These are phyloP conservation scores for Pteropus alecto DNA, from an alignment of 2,113 vertebrate species.

Conservation along the genomic window DNA sequence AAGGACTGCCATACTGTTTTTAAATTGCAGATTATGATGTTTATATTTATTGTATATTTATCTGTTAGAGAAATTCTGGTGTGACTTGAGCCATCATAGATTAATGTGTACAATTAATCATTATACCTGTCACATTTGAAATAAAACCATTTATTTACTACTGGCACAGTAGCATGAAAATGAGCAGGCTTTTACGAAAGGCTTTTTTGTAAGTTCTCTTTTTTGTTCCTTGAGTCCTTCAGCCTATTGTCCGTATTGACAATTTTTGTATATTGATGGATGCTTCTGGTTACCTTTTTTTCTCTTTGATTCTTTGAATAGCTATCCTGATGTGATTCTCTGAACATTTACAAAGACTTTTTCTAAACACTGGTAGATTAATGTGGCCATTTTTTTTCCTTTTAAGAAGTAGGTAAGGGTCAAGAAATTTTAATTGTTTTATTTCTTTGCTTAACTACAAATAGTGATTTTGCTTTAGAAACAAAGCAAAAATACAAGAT, in stretches of 20 bases:
- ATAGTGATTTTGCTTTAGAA: conserved; percentile 55
- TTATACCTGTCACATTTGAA: conserved; percentile 28
- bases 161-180: neutral
- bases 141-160: conserved; percentile 3
- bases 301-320: conserved; percentile 1
- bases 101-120: conserved; percentile 27
- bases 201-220: neutral
- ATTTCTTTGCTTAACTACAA: conserved; percentile 32
- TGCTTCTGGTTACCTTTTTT: neutral
- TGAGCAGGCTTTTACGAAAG: neutral
- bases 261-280: neutral
- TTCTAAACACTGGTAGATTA: conserved; percentile 23
- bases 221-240: conserved; percentile 8
- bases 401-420: conserved; percentile 8
- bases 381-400: conserved; percentile 33
- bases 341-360: neutral
- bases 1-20: neutral
- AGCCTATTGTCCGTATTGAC: neutral
- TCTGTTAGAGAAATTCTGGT: neutral
- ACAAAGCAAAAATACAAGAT: conserved; percentile 28
- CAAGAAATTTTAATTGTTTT: conserved; percentile 39
- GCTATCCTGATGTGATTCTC: neutral
- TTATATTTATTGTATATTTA: neutral
- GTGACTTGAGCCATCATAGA: neutral
- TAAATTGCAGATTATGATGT: neutral